A percentile compares a stretch with the other conserved stretches of the same genome.
phyloP scores from a whole-genome alignment of 2,888 invertebrate genomes.

The Trileptium ribeirensis region DNA sequence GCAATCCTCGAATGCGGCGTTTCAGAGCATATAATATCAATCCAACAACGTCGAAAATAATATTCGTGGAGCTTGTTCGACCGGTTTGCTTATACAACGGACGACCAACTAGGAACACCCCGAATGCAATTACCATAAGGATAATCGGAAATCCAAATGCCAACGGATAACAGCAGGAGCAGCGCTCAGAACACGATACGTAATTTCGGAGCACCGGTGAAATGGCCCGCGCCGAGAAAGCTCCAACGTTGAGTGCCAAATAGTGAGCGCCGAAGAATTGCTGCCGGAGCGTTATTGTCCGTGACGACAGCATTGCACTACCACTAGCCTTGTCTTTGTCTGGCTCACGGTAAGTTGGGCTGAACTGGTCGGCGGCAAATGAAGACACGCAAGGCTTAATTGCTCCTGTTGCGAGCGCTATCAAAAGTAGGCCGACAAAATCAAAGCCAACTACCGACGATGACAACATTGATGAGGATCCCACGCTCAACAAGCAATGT shows the following conservation, averaged over 20 bases:
- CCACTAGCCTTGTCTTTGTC: too few relatives aligned
- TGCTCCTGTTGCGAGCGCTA: constrained; percentile 84
- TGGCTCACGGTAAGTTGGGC: constrained; percentile 53
- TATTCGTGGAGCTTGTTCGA: constrained; percentile 33
- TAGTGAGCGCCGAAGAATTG: constrained; percentile 90
- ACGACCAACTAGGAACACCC: constrained; percentile 35
- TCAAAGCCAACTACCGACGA: constrained; percentile 36
- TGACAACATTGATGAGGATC: constrained; percentile 53
- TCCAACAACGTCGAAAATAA: constrained; percentile 38
- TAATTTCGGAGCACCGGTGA: constrained; percentile 46
- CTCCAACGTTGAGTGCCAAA: constrained; percentile 81
- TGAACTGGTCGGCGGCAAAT: constrained; percentile 90
- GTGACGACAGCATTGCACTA: too few relatives aligned
- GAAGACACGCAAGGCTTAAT: constrained; percentile 92
- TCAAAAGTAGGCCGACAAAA: constrained; percentile 64
- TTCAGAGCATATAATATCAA: constrained; percentile 32
- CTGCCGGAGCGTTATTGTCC: constrained; percentile 60
- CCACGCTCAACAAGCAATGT: constrained; percentile 53
- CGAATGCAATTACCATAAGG: constrained; percentile 40
- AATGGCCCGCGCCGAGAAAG: constrained; percentile 43
- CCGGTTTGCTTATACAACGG: constrained; percentile 37
- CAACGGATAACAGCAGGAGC: constrained; percentile 47
- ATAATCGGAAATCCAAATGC: constrained; percentile 44
- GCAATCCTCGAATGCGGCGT: constrained; percentile 71
- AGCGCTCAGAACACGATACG: constrained; percentile 43